These are phyloP conservation scores for Homarus americanus DNA, from an alignment of 1,140 invertebrate species.

Conservation along the genomic window DNA sequence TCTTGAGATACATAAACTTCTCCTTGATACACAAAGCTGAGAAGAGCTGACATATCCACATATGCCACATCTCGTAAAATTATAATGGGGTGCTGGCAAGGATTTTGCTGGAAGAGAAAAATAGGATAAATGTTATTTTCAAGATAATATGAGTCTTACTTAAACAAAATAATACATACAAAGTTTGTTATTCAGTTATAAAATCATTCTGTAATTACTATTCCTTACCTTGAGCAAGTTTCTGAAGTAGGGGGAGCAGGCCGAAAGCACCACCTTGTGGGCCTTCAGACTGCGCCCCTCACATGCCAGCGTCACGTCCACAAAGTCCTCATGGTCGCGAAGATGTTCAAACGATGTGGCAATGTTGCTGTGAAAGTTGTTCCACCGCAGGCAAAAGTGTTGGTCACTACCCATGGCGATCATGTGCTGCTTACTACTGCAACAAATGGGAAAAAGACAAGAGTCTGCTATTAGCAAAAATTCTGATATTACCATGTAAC, in stretches of 20 bases:
- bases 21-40: slow-evolving; percentile 81
- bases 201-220: too few species aligned
- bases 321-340: slow-evolving; percentile 89
- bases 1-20: slow-evolving; percentile 85
- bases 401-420: slow-evolving; percentile 76
- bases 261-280: slow-evolving; percentile 86
- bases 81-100: slow-evolving; percentile 79
- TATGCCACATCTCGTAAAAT: slow-evolving; percentile 80
- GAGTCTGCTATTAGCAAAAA: not conserved
- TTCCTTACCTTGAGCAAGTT: slow-evolving; percentile 85
- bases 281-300: slow-evolving; percentile 92
- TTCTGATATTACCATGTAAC: not conserved
- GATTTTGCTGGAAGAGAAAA: slow-evolving; percentile 33
- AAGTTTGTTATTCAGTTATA: too few species aligned
- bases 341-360: slow-evolving; percentile 91
- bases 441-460: not conserved
- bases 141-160: too few species aligned
- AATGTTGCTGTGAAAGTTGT: slow-evolving; percentile 91
- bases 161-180: too few species aligned
- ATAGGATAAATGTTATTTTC: too few species aligned
- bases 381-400: slow-evolving; percentile 90
- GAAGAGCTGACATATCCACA: slow-evolving; percentile 79
- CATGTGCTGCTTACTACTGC: slow-evolving; percentile 72
- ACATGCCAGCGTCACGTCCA: slow-evolving; percentile 92
- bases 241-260: slow-evolving; percentile 84